These are phyloP conservation scores for Phalacrocorax brasilianus DNA, from an alignment of 2,113 vertebrate genomes.

Conservation along the genomic window DNA sequence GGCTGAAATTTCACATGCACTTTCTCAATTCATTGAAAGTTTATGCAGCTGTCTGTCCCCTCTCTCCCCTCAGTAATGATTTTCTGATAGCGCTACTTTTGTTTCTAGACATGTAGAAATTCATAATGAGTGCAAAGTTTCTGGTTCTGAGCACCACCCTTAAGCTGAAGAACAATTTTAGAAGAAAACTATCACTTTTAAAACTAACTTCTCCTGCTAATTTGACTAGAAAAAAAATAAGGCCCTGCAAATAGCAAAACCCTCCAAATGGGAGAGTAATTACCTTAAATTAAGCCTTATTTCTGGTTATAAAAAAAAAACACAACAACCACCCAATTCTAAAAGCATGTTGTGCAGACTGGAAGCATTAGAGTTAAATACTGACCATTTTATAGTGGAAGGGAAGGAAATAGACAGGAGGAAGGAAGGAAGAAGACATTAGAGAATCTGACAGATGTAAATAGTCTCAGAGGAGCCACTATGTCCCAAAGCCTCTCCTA, in stretches of 20 bases:
- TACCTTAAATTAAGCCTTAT: conserved; percentile 76
- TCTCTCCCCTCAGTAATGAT: not conserved
- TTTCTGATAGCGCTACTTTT: not conserved
- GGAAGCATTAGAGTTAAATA: conserved; percentile 50
- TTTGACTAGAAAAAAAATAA: conserved; percentile 53
- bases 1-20: not conserved
- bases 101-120: not conserved
- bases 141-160: not conserved
- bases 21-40: not conserved
- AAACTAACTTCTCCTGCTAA: conserved; percentile 58
- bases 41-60: not conserved
- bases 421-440: conserved; percentile 74
- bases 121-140: not conserved
- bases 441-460: conserved; percentile 73
- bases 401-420: conserved; percentile 66
- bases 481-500: conserved; percentile 70
- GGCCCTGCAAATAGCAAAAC: conserved; percentile 71
- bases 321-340: conserved; percentile 15
- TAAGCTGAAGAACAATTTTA: conserved; percentile 57
- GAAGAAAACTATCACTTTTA: conserved; percentile 60
- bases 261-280: conserved; percentile 65
- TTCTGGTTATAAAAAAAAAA: conserved; percentile 67
- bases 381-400: conserved; percentile 28
- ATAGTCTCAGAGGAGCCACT: conserved; percentile 76
- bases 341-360: conserved; percentile 25